phyloP scores from a whole-genome alignment of 1,140 invertebrate genomes.

The Gryon sp. region DNA sequence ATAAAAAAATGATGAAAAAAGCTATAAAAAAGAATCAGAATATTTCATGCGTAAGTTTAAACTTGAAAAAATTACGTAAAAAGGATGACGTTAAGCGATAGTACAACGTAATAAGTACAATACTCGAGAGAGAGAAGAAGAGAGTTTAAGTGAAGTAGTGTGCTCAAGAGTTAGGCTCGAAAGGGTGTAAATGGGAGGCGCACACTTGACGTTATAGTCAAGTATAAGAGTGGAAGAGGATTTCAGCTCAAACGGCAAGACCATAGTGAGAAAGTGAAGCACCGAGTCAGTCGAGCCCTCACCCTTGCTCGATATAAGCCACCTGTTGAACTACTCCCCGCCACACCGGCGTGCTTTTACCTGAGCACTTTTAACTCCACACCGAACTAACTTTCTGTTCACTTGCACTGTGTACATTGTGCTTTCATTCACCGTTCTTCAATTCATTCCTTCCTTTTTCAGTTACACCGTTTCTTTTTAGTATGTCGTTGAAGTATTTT shows the following conservation, averaged over 20 bases:
- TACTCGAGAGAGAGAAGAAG: no score
- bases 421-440: constrained; percentile 11
- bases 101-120: constrained; percentile 49
- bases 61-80: constrained; percentile 19
- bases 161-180: constrained; percentile 48
- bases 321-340: constrained; percentile 61
- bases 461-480: no score
- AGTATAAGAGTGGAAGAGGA: constrained; percentile 57
- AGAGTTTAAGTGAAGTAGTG: constrained; percentile 43
- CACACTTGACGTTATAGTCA: constrained; percentile 15
- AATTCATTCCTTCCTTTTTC: no score
- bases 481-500: no score
- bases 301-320: constrained; percentile 59
- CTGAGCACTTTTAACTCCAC: constrained; percentile 44
- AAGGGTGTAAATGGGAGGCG: constrained; percentile 60
- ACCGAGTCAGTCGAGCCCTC: constrained; percentile 49
- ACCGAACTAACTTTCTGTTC: constrained; percentile 53
- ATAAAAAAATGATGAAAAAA: no score
- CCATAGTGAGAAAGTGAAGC: constrained; percentile 48
- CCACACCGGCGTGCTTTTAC: constrained; percentile 51
- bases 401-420: constrained; percentile 31
- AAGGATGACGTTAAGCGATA: constrained; percentile 39
- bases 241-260: constrained; percentile 52
- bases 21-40: no score
- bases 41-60: no score